phyloP scores from a whole-genome alignment of 2,888 invertebrate species.

The Anticlea derivata region DNA sequence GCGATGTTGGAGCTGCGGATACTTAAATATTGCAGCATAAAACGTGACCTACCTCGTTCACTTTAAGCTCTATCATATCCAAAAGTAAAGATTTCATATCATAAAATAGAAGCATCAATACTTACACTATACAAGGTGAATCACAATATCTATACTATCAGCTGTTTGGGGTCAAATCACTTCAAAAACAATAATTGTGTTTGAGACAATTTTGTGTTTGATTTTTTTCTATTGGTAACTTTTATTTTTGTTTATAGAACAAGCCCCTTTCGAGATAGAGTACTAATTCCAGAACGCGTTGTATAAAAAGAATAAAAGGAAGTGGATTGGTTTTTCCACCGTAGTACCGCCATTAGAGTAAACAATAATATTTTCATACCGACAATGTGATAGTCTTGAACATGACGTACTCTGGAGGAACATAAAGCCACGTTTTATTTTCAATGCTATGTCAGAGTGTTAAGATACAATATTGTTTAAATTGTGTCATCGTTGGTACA shows the following conservation, averaged over 20 bases:
- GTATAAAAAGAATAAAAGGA: no score
- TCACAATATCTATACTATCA: no score
- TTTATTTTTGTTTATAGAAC: no score
- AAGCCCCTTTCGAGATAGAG: no score
- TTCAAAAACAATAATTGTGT: no score
- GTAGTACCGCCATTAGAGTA: slow-evolving; percentile 23
- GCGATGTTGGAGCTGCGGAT: slow-evolving; percentile 18
- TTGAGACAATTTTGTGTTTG: no score
- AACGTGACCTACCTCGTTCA: slow-evolving; percentile 17
- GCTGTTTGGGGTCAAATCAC: no score
- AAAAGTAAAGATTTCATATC: slow-evolving; percentile 7
- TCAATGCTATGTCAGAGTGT: slow-evolving; percentile 13
- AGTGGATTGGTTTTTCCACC: slow-evolving; percentile 22
- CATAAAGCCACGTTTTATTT: slow-evolving; percentile 5
- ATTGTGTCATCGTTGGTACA: slow-evolving; percentile 26
- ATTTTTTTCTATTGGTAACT: no score
- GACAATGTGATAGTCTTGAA: slow-evolving; percentile 27
- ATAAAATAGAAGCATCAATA: slow-evolving; percentile 24
- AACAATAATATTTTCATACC: slow-evolving; percentile 36
- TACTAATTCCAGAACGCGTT: no score
- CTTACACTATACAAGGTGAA: no score
- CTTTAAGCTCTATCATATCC: slow-evolving; percentile 14
- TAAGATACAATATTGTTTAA: slow-evolving; percentile 21
- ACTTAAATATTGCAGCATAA: slow-evolving; percentile 24
- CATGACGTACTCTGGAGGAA: slow-evolving; percentile 9